Base-by-base conservation (phyloP, 2,888 invertebrate species). In the Synergus itoensis region DNA sequence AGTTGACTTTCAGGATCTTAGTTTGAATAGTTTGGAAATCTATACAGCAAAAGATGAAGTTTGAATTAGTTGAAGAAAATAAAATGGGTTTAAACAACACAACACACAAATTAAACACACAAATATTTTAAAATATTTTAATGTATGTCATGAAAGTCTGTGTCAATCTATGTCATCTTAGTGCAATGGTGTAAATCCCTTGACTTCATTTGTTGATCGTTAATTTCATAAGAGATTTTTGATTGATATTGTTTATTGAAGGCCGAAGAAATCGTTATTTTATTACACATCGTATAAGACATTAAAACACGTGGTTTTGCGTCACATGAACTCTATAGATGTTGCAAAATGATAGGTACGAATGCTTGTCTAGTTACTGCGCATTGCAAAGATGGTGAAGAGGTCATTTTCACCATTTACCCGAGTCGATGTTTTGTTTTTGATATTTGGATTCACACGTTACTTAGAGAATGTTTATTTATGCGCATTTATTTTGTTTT, bases 161-260 rank as follows among this genome's bases (percentile, higher is more conserved):
- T 9, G 36, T 36, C 36, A 36, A 36, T 43, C 43, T 21, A 45
- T 67, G 18, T 63, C 12, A 67, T 65, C 9, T 43, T n/a, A 21
- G 12, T 43, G 43, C 12, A 43, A 43, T 16, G 16, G 41, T 43
- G 18, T 18, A 18, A n/a, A 43, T 43, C 14, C 18, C 41, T 41
- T 43, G 53, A n/a, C 53, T 53, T 8, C n/a, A 41, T 43, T 67
- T 41, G 65, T 11, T 43, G 14, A 43, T 67, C 43, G 14, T 43
- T 18, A 43, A 67, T 67, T 67, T 67, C 65, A 43, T 18, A 43
- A 67, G 43, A 67, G 65, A 41, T 41, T 67, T 67, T 67, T 48
- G 45, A 69, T 69, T 41, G 69, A 69, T 28, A 45, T 53, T n/a
- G 53, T 69, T 21, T 16, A 12, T 14, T 69, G 21, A 45, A 69